A percentile compares a stretch with the other conserved stretches of the same genome.
Conservation (phyloP, 2,113 vertebrate species). For the Pseudonaja textilis region DNA sequence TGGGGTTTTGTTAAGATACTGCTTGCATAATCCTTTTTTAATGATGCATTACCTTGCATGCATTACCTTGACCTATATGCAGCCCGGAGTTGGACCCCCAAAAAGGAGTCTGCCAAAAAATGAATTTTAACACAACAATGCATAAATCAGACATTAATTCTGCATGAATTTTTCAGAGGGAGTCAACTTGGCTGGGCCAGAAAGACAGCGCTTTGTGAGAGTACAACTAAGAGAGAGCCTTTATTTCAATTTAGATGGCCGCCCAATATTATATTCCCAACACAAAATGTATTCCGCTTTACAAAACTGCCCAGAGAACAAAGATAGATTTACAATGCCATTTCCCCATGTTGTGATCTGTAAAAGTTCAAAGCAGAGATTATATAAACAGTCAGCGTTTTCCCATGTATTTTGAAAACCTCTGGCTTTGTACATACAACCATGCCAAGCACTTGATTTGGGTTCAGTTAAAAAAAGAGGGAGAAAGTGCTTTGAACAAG, state of each 20-base stretch:
- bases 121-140: neutral
- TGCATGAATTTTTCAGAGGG: neutral
- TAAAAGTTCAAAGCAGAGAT: slow-evolving; percentile 12
- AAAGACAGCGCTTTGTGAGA: neutral
- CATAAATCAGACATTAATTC: neutral
- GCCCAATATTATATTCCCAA: slow-evolving; percentile 12
- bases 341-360: slow-evolving; percentile 12
- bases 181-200: neutral
- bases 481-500: neutral
- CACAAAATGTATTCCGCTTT: neutral
- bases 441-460: slow-evolving; percentile 10
- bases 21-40: neutral
- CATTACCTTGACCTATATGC: neutral
- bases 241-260: neutral
- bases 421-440: slow-evolving; percentile 2
- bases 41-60: neutral
- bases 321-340: slow-evolving; percentile 6
- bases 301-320: slow-evolving; percentile 6
- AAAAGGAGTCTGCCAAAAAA: neutral
- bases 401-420: slow-evolving; percentile 3
- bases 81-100: neutral
- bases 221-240: neutral
- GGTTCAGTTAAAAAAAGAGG: neutral
- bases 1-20: neutral
- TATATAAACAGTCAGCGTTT: neutral